Conservation (phyloP, 2,888 invertebrate genomes). For the Aleiodes alternator region DNA sequence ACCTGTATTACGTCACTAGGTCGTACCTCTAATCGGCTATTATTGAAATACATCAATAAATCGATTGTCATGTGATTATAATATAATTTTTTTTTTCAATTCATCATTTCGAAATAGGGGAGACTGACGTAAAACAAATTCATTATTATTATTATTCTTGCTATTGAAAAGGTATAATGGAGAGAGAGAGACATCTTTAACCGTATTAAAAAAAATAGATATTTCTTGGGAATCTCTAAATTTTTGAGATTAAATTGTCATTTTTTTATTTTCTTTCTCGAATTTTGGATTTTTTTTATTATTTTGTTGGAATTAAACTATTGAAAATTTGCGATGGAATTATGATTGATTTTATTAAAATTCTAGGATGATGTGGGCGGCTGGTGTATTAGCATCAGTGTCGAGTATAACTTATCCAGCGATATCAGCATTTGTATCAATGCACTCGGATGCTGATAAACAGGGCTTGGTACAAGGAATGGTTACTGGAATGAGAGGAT, state of each 20-base stretch:
- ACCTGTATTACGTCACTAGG: constrained; percentile 15
- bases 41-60: constrained; percentile 12
- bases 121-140: too few species aligned
- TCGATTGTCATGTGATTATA: constrained; percentile 12
- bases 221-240: too few species aligned
- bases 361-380: constrained; percentile 98
- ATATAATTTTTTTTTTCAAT: background rate
- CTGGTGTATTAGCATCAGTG: constrained; percentile 96
- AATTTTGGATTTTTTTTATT: too few species aligned
- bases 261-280: too few species aligned
- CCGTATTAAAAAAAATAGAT: too few species aligned
- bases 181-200: too few species aligned
- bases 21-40: constrained; percentile 27
- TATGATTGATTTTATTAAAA: constrained; percentile 38
- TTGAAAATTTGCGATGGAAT: background rate
- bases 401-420: constrained; percentile 99
- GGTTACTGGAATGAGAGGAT: constrained; percentile 98
- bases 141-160: constrained; percentile 3
- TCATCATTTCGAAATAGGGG: too few species aligned
- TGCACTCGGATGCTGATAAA: constrained; percentile 97
- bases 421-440: constrained; percentile 98
- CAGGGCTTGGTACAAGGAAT: constrained; percentile 98
- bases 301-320: background rate
- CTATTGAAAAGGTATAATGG: too few species aligned
- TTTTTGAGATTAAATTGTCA: too few species aligned